Percentiles rank a stretch among this genome's conserved stretches.
Conservation (phyloP, 2,113 vertebrate genomes). For the Picathartes gymnocephalus region DNA sequence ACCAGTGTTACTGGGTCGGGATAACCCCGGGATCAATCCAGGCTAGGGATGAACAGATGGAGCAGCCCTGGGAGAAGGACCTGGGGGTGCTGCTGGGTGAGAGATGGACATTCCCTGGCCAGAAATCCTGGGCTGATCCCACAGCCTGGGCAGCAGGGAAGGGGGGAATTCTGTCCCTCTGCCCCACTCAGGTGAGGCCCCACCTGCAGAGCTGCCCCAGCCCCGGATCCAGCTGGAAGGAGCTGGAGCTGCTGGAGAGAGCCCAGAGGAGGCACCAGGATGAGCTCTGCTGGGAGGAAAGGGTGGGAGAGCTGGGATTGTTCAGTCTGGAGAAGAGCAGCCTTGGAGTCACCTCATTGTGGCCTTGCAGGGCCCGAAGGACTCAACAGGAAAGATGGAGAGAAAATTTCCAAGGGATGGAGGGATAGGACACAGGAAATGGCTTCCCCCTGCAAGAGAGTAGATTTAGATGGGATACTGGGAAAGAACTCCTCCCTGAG, state of each 20-base stretch:
- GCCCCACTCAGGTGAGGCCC: not conserved
- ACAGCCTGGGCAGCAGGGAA: not conserved
- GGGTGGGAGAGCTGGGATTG: not conserved
- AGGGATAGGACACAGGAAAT: not conserved
- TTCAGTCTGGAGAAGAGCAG: not conserved
- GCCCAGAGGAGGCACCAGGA: not conserved
- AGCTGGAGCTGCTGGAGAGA: not conserved
- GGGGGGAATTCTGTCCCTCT: not conserved
- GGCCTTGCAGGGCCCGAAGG: not conserved
- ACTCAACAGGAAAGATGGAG: fast-evolving
- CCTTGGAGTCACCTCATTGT: fast-evolving
- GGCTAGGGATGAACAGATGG: not conserved
- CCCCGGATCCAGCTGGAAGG: not conserved
- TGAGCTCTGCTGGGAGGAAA: not conserved
- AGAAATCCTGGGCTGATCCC: not conserved
- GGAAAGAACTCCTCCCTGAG: fast-evolving
- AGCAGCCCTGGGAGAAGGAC: not conserved
- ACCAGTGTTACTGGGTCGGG: fast-evolving
- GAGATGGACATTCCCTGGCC: not conserved
- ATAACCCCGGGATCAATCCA: fast-evolving
- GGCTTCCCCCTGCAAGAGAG: not conserved
- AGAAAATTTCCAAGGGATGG: not conserved
- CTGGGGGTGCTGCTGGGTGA: not conserved
- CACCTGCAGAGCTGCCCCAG: not conserved
- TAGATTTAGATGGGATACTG: fast-evolving